These are phyloP conservation scores for Armadillidium nasatum DNA, from an alignment of 1,140 invertebrate species.

Conservation along the genomic window DNA sequence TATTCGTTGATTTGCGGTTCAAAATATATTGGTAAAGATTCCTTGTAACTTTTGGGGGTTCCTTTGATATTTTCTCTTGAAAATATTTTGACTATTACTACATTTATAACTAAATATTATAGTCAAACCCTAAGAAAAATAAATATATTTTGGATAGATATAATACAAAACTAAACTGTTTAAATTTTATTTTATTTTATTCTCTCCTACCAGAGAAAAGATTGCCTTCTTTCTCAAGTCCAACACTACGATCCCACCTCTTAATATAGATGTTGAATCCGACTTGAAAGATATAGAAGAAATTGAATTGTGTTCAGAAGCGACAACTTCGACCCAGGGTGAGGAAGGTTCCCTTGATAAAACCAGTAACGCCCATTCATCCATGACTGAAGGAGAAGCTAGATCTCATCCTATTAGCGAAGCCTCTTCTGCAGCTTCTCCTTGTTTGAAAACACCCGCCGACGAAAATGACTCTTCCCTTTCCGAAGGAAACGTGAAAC, in stretches of 20 bases:
- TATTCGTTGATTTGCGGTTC: no score
- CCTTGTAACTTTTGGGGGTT: no score
- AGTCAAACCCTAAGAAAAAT: no score
- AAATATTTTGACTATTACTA: no score
- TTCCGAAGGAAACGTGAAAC: no score
- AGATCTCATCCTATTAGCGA: neutral
- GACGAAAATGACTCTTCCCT: slow-evolving; percentile 25
- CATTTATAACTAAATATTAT: no score
- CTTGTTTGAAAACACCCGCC: neutral
- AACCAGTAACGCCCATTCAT: neutral
- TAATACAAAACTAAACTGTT: no score
- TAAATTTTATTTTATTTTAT: no score
- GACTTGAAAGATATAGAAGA: slow-evolving; percentile 18
- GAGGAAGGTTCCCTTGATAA: neutral
- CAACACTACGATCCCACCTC: slow-evolving; percentile 36
- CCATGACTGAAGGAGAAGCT: neutral
- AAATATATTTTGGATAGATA: no score
- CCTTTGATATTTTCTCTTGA: no score
- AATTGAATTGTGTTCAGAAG: neutral
- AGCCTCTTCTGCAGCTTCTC: slow-evolving; percentile 27
- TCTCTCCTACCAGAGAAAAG: slow-evolving; percentile 27
- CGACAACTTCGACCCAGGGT: neutral
- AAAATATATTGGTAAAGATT: no score
- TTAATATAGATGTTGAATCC: slow-evolving; percentile 30
- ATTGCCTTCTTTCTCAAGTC: slow-evolving; percentile 41